Conservation (phyloP, 2,888 invertebrate genomes). For the Proisotoma minuta region DNA sequence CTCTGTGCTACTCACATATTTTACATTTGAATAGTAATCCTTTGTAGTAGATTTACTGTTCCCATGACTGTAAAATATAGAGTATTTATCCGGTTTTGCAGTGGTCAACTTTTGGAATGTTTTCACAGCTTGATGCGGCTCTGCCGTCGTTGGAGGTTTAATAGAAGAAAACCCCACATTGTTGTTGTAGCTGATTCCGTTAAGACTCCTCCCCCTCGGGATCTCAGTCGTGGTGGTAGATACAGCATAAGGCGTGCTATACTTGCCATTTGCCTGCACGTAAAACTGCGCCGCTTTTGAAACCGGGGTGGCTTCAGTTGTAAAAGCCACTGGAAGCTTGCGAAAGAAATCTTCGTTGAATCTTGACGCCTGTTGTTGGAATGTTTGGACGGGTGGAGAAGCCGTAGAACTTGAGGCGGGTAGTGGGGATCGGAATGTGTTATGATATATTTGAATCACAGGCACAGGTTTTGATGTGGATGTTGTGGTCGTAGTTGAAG, state of each 20-base stretch:
- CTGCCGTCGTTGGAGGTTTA: conserved; percentile 31
- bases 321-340: conserved; percentile 27
- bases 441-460: conserved; percentile 40
- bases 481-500: conserved; percentile 7
- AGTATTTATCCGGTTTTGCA: conserved; percentile 26
- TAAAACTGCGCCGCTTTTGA: conserved; percentile 39
- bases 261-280: conserved; percentile 24
- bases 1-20: background rate
- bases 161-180: conserved; percentile 27
- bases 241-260: conserved; percentile 27
- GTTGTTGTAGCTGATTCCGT: background rate
- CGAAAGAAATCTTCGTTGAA: conserved; percentile 44
- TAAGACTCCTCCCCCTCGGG: background rate
- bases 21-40: background rate
- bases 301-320: conserved; percentile 24
- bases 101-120: conserved; percentile 25
- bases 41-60: conserved; percentile 20
- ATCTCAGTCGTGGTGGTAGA: conserved; percentile 19
- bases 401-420: conserved; percentile 26
- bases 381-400: conserved; percentile 34
- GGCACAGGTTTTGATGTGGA: conserved; percentile 24
- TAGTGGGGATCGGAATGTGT: conserved; percentile 41
- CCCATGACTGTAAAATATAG: conserved; percentile 32
- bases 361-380: conserved; percentile 43
- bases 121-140: conserved; percentile 13